phyloP scores from a whole-genome alignment of 1,140 invertebrate genomes.

The Drosophila ambigua region DNA sequence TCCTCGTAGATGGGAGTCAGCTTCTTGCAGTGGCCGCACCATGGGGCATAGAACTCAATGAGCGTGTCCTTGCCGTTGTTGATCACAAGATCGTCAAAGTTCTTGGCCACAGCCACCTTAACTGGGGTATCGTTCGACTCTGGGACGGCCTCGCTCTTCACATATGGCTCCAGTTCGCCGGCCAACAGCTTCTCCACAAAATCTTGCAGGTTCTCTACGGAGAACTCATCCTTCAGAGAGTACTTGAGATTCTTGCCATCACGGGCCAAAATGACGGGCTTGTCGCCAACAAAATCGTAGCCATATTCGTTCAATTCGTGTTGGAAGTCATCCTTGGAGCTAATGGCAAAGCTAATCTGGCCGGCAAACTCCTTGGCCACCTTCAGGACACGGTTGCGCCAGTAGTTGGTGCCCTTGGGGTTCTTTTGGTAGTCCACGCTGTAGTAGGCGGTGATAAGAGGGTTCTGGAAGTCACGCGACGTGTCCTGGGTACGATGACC shows the following conservation, averaged over 20 bases:
- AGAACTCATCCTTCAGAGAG: conserved; percentile 95
- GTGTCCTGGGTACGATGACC: conserved; percentile 95
- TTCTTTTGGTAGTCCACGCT: conserved; percentile 98
- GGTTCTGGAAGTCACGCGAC: conserved; percentile 93
- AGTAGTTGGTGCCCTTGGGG: conserved; percentile 99
- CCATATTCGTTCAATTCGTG: conserved; percentile 97
- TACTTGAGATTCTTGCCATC: conserved; percentile 95
- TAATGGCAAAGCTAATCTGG: conserved; percentile 94
- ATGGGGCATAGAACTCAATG: conserved; percentile 99
- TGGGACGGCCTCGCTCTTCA: conserved; percentile 98
- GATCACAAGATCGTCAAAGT: conserved; percentile 97
- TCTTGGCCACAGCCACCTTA: conserved; percentile 97
- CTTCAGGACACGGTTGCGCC: conserved; percentile 98
- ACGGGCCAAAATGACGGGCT: conserved; percentile 93
- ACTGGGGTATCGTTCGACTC: conserved; percentile 93
- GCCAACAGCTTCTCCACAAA: conserved; percentile 95
- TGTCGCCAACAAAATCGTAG: conserved; percentile 94
- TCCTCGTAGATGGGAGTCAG: conserved; percentile 97
- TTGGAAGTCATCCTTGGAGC: conserved; percentile 96
- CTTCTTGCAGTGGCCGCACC: conserved; percentile 99
- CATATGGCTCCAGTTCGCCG: conserved; percentile 94
- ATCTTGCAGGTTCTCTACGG: conserved; percentile 93
- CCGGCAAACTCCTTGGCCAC: conserved; percentile 94
- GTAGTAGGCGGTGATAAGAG: conserved; percentile 96
- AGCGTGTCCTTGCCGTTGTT: conserved; percentile 97